phyloP scores from a whole-genome alignment of 1,140 invertebrate species.

The Macrobrachium nipponense region DNA sequence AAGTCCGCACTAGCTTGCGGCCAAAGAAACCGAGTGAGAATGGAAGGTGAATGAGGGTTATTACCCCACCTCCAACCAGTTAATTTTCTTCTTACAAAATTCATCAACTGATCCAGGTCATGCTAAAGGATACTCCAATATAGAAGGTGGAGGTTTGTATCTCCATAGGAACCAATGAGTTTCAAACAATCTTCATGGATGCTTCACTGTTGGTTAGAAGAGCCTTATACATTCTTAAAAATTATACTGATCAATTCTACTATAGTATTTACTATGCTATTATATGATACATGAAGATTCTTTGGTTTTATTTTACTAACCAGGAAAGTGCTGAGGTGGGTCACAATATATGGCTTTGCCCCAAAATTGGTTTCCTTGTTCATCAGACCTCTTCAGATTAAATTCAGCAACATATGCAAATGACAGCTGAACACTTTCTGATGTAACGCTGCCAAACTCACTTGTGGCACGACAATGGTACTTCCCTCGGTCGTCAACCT shows the following conservation, averaged over 20 bases:
- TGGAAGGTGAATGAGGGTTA: too few relatives aligned
- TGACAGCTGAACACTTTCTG: conserved; percentile 85
- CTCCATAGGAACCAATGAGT: too few relatives aligned
- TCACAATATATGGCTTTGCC: conserved; percentile 93
- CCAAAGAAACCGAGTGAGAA: too few relatives aligned
- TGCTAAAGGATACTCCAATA: too few relatives aligned
- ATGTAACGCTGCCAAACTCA: conserved; percentile 88
- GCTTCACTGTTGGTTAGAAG: too few relatives aligned
- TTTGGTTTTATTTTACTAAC: conserved; percentile 65
- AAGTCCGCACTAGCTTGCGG: too few relatives aligned
- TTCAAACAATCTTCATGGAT: neutral
- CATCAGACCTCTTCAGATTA: conserved; percentile 85
- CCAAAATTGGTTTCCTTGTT: conserved; percentile 90
- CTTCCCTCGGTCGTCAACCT: conserved; percentile 78
- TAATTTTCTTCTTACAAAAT: too few relatives aligned
- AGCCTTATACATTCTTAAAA: too few relatives aligned
- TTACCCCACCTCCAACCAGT: too few relatives aligned
- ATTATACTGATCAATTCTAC: neutral
- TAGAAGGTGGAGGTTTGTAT: too few relatives aligned
- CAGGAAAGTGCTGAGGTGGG: conserved; percentile 89
- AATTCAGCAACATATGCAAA: conserved; percentile 95
- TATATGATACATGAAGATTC: conserved; percentile 14
- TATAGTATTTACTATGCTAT: neutral
- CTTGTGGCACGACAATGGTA: conserved; percentile 94
- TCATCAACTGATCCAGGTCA: too few relatives aligned